These are phyloP conservation scores for Fulica atra DNA, from an alignment of 2,113 vertebrate species.

Conservation along the genomic window DNA sequence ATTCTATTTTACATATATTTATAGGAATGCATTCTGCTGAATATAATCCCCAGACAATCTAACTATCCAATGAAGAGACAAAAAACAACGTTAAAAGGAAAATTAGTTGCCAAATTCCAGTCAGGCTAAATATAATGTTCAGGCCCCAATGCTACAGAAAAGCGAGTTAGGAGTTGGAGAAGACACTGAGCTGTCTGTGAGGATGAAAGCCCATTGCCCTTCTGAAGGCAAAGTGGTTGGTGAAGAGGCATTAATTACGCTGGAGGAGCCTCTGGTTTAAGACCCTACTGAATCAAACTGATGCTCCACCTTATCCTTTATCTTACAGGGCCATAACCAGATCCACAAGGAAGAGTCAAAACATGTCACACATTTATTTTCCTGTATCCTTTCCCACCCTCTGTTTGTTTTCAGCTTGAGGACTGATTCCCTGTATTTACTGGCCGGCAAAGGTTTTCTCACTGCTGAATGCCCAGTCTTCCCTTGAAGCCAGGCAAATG, in stretches of 20 bases:
- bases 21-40: constrained; percentile 58
- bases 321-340: neutral
- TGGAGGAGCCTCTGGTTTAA: neutral
- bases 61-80: constrained; percentile 27
- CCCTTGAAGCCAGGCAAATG: neutral
- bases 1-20: constrained; percentile 54
- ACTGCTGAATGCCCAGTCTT: neutral
- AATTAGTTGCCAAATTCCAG: constrained; percentile 52
- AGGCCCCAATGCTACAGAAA: neutral
- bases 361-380: neutral
- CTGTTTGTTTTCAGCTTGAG: neutral
- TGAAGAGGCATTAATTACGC: neutral
- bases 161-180: neutral
- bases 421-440: neutral
- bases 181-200: neutral
- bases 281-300: neutral
- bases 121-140: constrained; percentile 54
- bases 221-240: neutral
- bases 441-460: neutral
- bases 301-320: neutral
- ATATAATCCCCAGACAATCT: constrained; percentile 61
- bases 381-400: neutral
- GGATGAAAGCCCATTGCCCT: neutral
- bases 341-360: neutral
- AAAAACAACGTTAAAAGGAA: constrained; percentile 29